Evolutionary conservation across 2,888 invertebrate species (phyloP).

Genomic region (Euzetes globulus): DNA sequence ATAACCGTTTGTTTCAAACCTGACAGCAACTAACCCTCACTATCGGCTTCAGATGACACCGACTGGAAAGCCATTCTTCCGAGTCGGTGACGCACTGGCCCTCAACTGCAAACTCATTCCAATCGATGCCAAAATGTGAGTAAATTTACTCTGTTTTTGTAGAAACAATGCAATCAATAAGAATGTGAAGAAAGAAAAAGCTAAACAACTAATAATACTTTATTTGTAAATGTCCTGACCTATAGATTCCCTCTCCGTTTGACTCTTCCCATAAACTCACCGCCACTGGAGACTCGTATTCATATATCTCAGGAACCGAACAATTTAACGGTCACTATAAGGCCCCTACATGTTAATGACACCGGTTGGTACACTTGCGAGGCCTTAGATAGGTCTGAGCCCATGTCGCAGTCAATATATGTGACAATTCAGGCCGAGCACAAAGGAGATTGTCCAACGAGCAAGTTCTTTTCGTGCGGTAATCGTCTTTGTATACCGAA

Average conservation of each 20-base stretch:
- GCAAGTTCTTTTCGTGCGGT: slow-evolving; percentile 46
- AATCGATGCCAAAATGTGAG: slow-evolving; percentile 18
- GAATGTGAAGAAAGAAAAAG: not conserved
- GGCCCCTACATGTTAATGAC: slow-evolving; percentile 37
- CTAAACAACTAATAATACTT: not conserved
- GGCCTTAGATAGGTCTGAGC: slow-evolving; percentile 31
- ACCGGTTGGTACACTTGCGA: slow-evolving; percentile 39
- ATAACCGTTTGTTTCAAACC: too few species aligned
- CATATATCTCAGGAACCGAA: slow-evolving; percentile 36
- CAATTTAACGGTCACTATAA: slow-evolving; percentile 37
- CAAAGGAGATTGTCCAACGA: slow-evolving; percentile 36
- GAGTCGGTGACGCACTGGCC: not conserved
- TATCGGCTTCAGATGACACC: slow-evolving; percentile 16
- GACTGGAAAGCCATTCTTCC: not conserved
- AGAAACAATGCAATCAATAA: not conserved
- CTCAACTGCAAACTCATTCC: not conserved
- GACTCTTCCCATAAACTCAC: slow-evolving; percentile 35
- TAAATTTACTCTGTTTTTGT: not conserved
- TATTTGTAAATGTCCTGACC: not conserved
- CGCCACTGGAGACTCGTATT: slow-evolving; percentile 35
- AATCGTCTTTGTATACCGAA: slow-evolving; percentile 50
- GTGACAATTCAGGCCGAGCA: not conserved
- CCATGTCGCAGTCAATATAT: not conserved
- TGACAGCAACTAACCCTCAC: slow-evolving; percentile 18
- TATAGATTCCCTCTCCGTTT: not conserved